Conservation (phyloP, 2,888 invertebrate genomes). For the Helicoverpa assulta region DNA sequence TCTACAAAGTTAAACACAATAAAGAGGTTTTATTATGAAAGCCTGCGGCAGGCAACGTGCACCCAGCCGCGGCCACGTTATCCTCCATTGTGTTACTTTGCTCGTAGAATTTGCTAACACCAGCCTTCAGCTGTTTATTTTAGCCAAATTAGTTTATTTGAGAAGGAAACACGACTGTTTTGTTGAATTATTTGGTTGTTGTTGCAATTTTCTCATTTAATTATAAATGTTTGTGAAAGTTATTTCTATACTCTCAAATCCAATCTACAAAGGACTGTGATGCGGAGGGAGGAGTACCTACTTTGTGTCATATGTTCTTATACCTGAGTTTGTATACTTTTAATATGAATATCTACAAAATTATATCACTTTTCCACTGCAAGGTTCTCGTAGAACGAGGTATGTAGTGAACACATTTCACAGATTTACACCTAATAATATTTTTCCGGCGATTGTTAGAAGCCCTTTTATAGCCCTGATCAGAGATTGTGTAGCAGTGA, state of each 20-base stretch:
- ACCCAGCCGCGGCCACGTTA: constrained; percentile 21
- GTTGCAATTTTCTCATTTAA: constrained; percentile 17
- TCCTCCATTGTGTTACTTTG: constrained; percentile 49
- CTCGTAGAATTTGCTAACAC: constrained; percentile 45
- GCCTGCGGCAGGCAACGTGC: constrained; percentile 43
- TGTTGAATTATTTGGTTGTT: constrained; percentile 37
- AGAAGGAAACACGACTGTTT: constrained; percentile 51
- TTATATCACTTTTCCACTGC: too few relatives aligned
- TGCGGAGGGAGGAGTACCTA: too few relatives aligned
- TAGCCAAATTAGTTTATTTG: constrained; percentile 56
- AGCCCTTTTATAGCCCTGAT: neutral
- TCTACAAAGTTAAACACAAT: constrained; percentile 46
- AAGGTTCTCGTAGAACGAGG: too few relatives aligned
- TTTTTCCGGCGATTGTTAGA: constrained; percentile 6
- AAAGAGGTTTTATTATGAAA: constrained; percentile 51
- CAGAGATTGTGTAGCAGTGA: neutral
- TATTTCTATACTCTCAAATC: neutral
- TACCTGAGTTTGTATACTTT: neutral
- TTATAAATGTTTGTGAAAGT: neutral
- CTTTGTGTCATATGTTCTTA: too few relatives aligned
- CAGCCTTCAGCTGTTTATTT: constrained; percentile 37
- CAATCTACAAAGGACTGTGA: too few relatives aligned
- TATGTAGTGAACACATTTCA: neutral
- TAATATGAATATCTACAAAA: too few relatives aligned
- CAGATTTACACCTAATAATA: constrained; percentile 1